phyloP scores from a whole-genome alignment of 2,113 vertebrate genomes.

The Peromyscus leucopus region DNA sequence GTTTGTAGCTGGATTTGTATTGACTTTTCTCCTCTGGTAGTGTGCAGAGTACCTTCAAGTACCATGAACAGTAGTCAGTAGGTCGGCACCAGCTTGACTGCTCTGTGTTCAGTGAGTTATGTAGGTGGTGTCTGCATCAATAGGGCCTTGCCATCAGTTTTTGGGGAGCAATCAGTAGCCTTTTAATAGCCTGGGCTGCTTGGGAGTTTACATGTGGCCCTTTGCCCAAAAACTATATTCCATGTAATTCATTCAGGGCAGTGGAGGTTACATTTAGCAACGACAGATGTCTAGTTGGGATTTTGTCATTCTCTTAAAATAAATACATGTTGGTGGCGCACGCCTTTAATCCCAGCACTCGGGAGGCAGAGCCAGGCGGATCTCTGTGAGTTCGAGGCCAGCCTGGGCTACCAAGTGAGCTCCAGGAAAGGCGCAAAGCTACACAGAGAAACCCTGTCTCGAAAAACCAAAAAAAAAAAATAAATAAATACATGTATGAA shows the following conservation, averaged over 20 bases:
- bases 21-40: not conserved
- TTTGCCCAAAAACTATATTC: not conserved
- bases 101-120: too few relatives aligned
- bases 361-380: too few relatives aligned
- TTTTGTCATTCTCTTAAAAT: not conserved
- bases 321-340: not conserved
- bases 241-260: not conserved
- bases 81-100: not conserved
- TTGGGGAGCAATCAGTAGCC: not conserved
- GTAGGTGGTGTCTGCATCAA: not conserved
- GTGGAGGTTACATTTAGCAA: not conserved
- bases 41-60: not conserved
- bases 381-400: too few relatives aligned
- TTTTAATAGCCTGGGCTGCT: not conserved
- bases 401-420: too few relatives aligned
- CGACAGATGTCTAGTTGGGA: not conserved
- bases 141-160: too few relatives aligned
- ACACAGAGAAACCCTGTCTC: too few relatives aligned
- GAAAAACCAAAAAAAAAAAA: too few relatives aligned
- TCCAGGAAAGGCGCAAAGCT: too few relatives aligned
- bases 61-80: not conserved
- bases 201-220: not conserved
- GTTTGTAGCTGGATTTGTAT: not conserved
- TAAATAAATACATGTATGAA: not conserved
- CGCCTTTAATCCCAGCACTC: too few relatives aligned